Evolutionary conservation across 2,888 invertebrate species (phyloP), one percentile per base, ranked within the genome.

Genomic region (Cheilosia soror): DNA sequence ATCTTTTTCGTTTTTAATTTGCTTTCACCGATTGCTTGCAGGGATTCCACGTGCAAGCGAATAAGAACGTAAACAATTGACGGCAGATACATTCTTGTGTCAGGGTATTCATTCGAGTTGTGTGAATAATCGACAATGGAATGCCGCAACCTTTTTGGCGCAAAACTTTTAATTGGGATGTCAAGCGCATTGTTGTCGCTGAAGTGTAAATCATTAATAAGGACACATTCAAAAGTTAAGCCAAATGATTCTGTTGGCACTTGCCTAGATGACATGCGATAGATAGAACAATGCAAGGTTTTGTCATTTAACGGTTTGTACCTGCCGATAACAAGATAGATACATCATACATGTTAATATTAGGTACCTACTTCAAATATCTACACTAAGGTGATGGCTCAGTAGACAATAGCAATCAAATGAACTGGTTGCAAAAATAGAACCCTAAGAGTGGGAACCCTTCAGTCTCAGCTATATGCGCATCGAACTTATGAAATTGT

Each of bases 111-210:
- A 51, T 49, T 47, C 42, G 44, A 31, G 40, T 53, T 62, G 71
- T 55, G 78, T 49, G 44, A 71, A 47, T 78, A 49, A 71, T 71
- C 27, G 53, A 55, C 71, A 71, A 47, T 65, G 72, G 72, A 72
- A 49, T 27, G 62, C 65, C 65, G 20, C 58, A 65, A 49, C 65
- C 72, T 79, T 65, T 71, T 49, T 40, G 37, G 60, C 51, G 57
- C 20, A 66, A 58, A 79, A 79, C 79, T 79, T 79, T 79, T 79
- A 79, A 79, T 79, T 79, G 79, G 79, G 79, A 79, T 79, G 79
- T 79, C 79, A 72, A 66, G 57, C 58, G 60, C 72, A 72, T 72
- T 66, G 80, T 80, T 80, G 47, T 53, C 66, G 53, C 20, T 40
- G 60, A 80, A 66, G 79, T 80, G 79, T 80, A 73, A 80, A 80